Evolutionary conservation across 2,888 invertebrate genomes (phyloP), one percentile per base, ranked within the genome.

Genomic region (Acleris emargana): DNA sequence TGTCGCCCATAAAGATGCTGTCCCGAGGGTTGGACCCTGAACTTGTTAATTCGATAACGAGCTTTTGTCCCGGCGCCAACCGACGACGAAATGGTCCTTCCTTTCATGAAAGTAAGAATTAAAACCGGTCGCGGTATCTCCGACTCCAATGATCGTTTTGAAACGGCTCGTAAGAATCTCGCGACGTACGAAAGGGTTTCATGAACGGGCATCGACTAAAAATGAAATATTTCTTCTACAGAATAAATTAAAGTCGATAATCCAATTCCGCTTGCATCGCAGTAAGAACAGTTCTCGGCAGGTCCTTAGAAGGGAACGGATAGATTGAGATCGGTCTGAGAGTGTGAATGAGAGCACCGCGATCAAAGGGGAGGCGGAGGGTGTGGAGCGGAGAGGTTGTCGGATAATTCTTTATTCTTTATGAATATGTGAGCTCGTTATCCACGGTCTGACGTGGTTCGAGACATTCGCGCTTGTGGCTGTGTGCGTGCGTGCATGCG

Each of bases 351-450:
- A 92, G 92, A 92, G 91, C 87, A 87, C 88, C 84, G 87, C 83
- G 82, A 84, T 82, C 79, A 78, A 76, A 78, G 79, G 83, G 82
- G 82, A 79, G 80, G 79, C 72, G 75, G 78, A 75, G 78, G 79
- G 77, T 68, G 79, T 82, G 81, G 82, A 75, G 84, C 76, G 82
- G 84, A 79, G 79, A 81, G 81, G 83, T 79, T 80, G 87, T 86
- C 81, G 88, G 89, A 88, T 91, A 89, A 91, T 91, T 91, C 88
- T 91, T 92, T 92, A 91, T 91, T 89, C 88, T 93, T 89, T 93
- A 93, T 93, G 92, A 93, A 92, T 91, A 93, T 92, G 91, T 89
- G 89, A 90, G 89, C 86, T 91, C 88, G 91, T 90, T 91, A 91
- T 89, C 88, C 89, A 76, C 73, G 82, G 78, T 80, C 79, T 88